phyloP scores from a whole-genome alignment of 2,797 vertebrate species.

The Fratercula arctica region DNA sequence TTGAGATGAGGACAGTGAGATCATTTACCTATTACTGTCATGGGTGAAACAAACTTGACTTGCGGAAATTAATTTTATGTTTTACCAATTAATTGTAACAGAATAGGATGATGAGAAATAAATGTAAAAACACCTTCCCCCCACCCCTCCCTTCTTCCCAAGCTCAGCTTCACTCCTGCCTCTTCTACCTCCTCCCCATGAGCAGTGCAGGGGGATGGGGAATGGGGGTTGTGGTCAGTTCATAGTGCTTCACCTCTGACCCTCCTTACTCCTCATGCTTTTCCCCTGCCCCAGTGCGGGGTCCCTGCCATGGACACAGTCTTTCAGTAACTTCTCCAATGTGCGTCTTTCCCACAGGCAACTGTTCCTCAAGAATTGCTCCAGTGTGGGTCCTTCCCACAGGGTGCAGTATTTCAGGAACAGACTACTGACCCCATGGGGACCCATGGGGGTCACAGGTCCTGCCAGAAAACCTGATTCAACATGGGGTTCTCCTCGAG shows the following conservation, averaged over 20 bases:
- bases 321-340: neutral
- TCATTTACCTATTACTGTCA: neutral
- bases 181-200: neutral
- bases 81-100: neutral
- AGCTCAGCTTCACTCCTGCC: accelerated
- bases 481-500: accelerated
- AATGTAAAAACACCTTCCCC: neutral
- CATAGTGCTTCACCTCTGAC: accelerated
- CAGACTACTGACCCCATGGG: neutral
- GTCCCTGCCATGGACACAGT: neutral
- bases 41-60: neutral
- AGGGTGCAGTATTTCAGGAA: neutral
- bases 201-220: accelerated
- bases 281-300: neutral
- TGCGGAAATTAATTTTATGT: neutral
- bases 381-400: neutral
- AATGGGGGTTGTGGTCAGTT: neutral
- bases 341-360: neutral
- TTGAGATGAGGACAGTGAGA: neutral
- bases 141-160: neutral
- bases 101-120: neutral
- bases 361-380: neutral
- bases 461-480: neutral
- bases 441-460: neutral
- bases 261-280: neutral